Evolutionary conservation across 2,797 vertebrate genomes (phyloP), one percentile per base, ranked within the genome.

Genomic region (Carcharodon carcharias): DNA sequence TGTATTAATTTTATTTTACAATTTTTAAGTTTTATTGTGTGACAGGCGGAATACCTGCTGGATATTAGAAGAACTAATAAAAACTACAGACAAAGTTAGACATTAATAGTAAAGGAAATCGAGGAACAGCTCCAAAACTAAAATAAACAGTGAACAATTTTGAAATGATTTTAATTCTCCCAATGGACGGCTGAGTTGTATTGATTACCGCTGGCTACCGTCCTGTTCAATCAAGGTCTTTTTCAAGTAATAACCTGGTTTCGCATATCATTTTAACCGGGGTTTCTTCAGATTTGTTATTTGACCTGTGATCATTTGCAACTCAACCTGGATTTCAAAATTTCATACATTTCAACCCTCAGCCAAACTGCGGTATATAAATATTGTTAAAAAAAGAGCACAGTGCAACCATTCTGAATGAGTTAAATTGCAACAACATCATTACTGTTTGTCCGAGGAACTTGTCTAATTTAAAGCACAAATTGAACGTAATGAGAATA

Each of bases 401-500:
- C 50, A 95, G 67, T 21, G 94, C 67, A 26, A 45, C 45, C 40
- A 67, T 67, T 93, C 45, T 23, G 61, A 93, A 67, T 67, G 8
- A 93, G n/a, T 45, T 67, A 67, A 67, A 91, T 12, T 63, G 88
- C 88, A 61, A 35, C 88, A 65, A 26, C 61, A 65, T 67, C 63
- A 93, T 93, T 93, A 93, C 65, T 93, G 94, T 95, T 95, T 71
- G 45, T 21, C 69, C 69, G 31, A 95, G 45, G 50, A 95, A 56
- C 28, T 50, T 50, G 28, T 73, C 94, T 95, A 54, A 73, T 77
- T 56, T 95, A 95, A 56, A 58, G 69, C 45, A 95, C 94, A 77
- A 56, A 71, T 95, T 95, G 65, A 35, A 73, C 71, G 35, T 95
- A 95, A 73, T 95, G 94, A 73, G 71, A 77, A 77, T 77, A 95